Percentiles rank a stretch among this genome's conserved stretches.
phyloP scores from a whole-genome alignment of 2,113 vertebrate species.

The Sinosuthora webbiana region DNA sequence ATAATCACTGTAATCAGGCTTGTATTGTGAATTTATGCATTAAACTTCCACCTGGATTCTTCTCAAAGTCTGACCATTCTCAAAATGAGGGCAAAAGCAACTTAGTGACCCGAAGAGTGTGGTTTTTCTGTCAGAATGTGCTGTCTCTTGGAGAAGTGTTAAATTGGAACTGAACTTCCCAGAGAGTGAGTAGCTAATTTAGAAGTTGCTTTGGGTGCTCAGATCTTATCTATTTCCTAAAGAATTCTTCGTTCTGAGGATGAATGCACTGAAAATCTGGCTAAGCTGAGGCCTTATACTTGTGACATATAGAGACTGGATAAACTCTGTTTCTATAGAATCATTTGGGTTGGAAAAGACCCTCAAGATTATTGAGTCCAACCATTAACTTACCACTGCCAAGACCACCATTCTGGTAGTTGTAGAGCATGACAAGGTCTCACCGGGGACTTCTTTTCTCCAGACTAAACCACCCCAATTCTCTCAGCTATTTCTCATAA shows the following conservation, averaged over 20 bases:
- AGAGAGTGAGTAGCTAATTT: neutral
- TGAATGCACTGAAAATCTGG: neutral
- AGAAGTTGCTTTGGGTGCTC: neutral
- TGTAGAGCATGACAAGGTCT: neutral
- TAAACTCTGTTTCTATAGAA: neutral
- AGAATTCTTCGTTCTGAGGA: neutral
- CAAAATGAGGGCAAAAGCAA: neutral
- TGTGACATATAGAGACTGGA: neutral
- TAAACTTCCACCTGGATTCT: neutral
- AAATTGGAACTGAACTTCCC: neutral
- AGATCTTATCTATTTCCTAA: neutral
- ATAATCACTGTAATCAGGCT: neutral
- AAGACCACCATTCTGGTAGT: neutral
- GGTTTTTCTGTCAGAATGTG: neutral
- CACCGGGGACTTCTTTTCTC: neutral
- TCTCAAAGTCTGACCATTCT: neutral
- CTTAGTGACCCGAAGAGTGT: neutral
- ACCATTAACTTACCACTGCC: neutral
- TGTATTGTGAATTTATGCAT: neutral
- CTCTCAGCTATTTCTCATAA: neutral
- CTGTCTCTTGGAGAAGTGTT: neutral
- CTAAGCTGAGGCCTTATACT: neutral
- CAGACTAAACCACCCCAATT: neutral
- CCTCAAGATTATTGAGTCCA: neutral
- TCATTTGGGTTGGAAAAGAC: neutral